Conservation (phyloP, 2,797 vertebrate species). For the Adrianichthys oophorus region DNA sequence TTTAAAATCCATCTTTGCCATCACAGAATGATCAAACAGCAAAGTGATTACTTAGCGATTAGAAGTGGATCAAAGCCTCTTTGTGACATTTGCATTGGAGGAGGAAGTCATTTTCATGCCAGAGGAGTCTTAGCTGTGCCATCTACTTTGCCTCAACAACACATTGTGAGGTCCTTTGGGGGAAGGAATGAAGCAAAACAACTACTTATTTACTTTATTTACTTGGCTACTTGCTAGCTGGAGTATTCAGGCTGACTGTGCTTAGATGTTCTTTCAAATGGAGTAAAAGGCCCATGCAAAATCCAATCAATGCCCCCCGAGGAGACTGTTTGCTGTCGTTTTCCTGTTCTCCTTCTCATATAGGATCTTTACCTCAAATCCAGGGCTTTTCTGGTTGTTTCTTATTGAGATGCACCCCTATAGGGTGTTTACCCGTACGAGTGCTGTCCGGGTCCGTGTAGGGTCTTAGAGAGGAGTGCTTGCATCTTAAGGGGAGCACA, state of each 20-base stretch:
- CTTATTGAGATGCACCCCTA: too few species aligned
- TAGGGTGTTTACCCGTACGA: too few species aligned
- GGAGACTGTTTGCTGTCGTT: background rate
- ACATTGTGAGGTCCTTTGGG: slow-evolving; percentile 17
- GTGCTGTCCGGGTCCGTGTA: too few species aligned
- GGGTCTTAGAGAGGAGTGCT: too few species aligned
- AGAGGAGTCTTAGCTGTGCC: slow-evolving; percentile 42
- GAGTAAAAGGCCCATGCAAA: slow-evolving; percentile 1
- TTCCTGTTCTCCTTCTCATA: background rate
- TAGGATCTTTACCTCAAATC: background rate
- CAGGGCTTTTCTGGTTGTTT: background rate
- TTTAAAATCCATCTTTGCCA: slow-evolving; percentile 60
- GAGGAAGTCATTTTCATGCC: slow-evolving; percentile 55
- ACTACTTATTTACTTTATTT: slow-evolving; percentile 35
- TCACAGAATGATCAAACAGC: slow-evolving; percentile 67
- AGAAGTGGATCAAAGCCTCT: slow-evolving; percentile 70
- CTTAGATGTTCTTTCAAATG: slow-evolving; percentile 8
- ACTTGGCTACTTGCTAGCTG: slow-evolving; percentile 24
- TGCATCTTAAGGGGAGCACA: too few species aligned
- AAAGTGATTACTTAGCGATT: slow-evolving; percentile 71
- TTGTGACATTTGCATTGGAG: slow-evolving; percentile 68
- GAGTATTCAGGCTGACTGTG: slow-evolving; percentile 10
- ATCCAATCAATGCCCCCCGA: slow-evolving; percentile 7
- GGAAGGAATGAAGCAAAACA: slow-evolving; percentile 18
- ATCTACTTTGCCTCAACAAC: slow-evolving; percentile 15